A percentile compares a stretch with the other conserved stretches of the same genome.
phyloP scores from a whole-genome alignment of 2,888 invertebrate species.

The Tethea ocularis region DNA sequence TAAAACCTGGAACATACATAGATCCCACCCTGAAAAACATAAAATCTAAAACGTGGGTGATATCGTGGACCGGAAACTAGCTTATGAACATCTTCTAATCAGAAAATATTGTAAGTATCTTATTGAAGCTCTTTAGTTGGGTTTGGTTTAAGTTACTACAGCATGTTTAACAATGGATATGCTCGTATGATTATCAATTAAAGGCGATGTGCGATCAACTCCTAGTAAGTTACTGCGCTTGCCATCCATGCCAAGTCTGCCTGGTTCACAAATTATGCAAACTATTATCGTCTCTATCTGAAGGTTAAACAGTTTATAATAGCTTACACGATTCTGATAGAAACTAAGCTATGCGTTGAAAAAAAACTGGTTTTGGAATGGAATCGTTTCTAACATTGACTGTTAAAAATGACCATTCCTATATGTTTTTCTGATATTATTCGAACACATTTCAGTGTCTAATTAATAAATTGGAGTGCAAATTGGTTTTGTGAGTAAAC shows the following conservation, averaged over 20 bases:
- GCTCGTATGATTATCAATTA: background rate
- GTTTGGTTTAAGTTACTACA: background rate
- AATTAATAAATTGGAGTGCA: background rate
- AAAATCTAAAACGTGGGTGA: too few relatives aligned
- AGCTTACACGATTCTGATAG: background rate
- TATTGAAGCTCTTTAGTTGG: background rate
- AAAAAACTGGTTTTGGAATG: slow-evolving; percentile 32
- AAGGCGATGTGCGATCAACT: background rate
- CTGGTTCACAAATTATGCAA: slow-evolving; percentile 1
- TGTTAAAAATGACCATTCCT: slow-evolving; percentile 28
- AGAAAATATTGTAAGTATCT: too few relatives aligned
- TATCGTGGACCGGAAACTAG: too few relatives aligned
- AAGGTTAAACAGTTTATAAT: slow-evolving; percentile 5
- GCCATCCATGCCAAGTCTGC: background rate
- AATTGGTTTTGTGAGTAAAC: background rate
- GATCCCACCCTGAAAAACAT: too few relatives aligned
- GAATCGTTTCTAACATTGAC: slow-evolving; percentile 29
- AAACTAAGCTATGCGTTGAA: slow-evolving; percentile 14
- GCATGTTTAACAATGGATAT: background rate
- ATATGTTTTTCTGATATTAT: slow-evolving; percentile 22
- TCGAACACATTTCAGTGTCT: background rate
- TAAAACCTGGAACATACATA: too few relatives aligned
- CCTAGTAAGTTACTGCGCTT: background rate
- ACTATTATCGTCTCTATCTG: slow-evolving; percentile 5
- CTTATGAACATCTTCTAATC: too few relatives aligned